Conservation (phyloP, 2,888 invertebrate genomes). For the Polydrusus pterygomalis region DNA sequence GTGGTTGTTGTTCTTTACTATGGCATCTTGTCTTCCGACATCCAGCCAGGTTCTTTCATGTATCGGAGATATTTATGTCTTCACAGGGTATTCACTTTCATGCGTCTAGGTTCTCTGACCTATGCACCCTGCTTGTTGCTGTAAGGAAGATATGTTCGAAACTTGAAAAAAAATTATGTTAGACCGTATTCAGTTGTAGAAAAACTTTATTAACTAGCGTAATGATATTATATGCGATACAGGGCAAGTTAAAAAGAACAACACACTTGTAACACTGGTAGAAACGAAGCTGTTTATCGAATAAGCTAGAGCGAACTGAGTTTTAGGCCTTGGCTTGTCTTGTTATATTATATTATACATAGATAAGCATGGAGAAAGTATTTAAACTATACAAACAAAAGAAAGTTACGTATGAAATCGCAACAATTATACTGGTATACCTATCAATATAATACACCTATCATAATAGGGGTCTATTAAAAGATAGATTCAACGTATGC, state of each 20-base stretch:
- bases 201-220: no score
- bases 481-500: no score
- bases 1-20: no score
- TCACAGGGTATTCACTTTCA: no score
- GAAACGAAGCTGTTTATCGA: not conserved
- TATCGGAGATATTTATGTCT: no score
- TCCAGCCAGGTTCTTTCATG: no score
- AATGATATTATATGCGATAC: slow-evolving; percentile 24
- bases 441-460: not conserved
- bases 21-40: no score
- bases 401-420: not conserved
- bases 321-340: not conserved
- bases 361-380: not conserved
- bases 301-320: not conserved
- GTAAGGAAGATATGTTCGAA: no score
- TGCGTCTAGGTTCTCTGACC: no score
- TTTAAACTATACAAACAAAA: slow-evolving; percentile 10
- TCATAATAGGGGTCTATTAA: not conserved
- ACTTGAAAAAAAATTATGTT: no score
- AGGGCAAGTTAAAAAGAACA: slow-evolving; percentile 14
- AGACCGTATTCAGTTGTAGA: no score
- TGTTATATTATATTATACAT: not conserved
- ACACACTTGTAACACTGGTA: not conserved
- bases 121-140: no score
- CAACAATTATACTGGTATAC: not conserved